These are phyloP conservation scores for Alexandromys fortis DNA, from an alignment of 2,113 vertebrate species.

Conservation along the genomic window DNA sequence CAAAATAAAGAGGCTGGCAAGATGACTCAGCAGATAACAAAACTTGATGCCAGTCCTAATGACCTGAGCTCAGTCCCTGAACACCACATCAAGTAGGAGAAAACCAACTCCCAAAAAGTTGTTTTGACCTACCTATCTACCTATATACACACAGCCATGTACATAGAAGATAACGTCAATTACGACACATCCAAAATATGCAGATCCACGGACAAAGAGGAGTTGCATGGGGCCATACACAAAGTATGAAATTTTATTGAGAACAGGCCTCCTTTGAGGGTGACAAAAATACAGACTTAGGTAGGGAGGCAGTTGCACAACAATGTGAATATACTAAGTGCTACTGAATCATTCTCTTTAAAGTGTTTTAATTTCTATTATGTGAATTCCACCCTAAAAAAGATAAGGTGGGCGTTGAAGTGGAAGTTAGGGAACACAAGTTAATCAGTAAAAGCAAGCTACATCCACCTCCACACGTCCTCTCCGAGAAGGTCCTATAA, in stretches of 20 bases:
- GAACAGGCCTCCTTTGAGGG: not conserved
- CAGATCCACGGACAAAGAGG: not conserved
- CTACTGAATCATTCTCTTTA: not conserved
- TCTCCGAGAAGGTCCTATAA: rapidly evolving
- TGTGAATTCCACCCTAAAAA: conserved; percentile 16
- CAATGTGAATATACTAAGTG: not conserved
- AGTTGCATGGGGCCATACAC: too few species aligned
- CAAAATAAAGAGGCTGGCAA: not conserved
- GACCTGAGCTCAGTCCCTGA: not conserved
- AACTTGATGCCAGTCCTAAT: not conserved
- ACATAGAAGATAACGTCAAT: rapidly evolving
- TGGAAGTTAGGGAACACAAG: not conserved
- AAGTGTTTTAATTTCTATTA: conserved; percentile 33
- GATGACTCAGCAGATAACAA: not conserved
- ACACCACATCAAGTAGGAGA: not conserved
- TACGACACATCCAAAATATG: not conserved
- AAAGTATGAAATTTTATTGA: not conserved
- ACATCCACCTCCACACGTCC: not conserved
- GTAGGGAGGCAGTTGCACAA: not conserved
- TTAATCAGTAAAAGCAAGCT: not conserved
- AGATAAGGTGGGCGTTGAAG: not conserved
- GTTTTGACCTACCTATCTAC: not conserved
- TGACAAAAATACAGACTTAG: not conserved
- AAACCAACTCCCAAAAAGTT: not conserved
- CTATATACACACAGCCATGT: not conserved